Conservation (phyloP, 2,113 vertebrate genomes). For the Struthidea cinerea region DNA sequence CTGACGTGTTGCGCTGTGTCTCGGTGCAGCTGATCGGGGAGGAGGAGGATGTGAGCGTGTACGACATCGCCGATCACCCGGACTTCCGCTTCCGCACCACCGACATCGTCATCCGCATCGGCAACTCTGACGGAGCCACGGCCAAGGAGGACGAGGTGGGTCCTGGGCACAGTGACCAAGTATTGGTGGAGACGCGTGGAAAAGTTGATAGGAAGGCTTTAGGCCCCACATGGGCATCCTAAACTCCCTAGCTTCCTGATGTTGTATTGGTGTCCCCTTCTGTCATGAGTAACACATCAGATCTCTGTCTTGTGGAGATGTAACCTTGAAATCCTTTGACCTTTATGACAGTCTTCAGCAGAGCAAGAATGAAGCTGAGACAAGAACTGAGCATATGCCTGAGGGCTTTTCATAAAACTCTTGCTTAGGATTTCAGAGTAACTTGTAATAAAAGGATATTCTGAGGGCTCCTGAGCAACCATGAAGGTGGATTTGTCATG, state of each 20-base stretch:
- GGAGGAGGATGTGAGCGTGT: slow-evolving; percentile 97
- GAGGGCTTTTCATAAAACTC: background rate
- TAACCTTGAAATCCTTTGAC: background rate
- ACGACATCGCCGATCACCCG: slow-evolving; percentile 94
- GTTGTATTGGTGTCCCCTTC: background rate
- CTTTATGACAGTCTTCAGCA: background rate
- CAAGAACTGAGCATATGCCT: background rate
- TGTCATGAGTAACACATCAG: background rate
- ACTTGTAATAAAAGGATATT: background rate
- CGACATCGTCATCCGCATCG: slow-evolving; percentile 96
- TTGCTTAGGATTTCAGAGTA: background rate
- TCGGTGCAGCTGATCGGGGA: slow-evolving; percentile 80
- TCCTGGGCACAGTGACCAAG: background rate
- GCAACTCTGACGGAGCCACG: slow-evolving; percentile 78
- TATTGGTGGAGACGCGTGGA: background rate
- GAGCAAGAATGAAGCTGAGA: background rate
- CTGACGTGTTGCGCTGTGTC: background rate
- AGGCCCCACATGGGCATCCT: background rate
- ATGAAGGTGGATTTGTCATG: background rate
- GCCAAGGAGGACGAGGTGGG: slow-evolving; percentile 71
- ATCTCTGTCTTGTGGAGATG: background rate
- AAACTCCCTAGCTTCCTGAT: background rate
- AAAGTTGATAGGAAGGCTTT: background rate
- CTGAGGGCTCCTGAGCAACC: background rate
- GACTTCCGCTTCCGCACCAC: slow-evolving; percentile 96